Evolutionary conservation across 2,888 invertebrate genomes (phyloP).

Genomic region (Macrostomum cliftonense): DNA sequence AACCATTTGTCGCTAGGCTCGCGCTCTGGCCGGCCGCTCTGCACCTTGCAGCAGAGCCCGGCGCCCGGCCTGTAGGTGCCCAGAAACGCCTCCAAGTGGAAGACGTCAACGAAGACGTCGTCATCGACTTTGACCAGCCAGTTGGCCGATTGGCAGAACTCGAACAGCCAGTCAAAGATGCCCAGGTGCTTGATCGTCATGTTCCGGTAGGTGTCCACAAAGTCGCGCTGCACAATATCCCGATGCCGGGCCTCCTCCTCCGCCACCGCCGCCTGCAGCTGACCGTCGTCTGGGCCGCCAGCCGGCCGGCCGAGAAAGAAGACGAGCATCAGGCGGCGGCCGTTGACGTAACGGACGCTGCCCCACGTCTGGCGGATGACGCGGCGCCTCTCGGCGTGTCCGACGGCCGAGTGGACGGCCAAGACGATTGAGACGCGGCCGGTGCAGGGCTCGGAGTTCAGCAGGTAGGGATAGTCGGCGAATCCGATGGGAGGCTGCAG

Average conservation of each 20-base stretch:
- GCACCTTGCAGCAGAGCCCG: too few relatives aligned
- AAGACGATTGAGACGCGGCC: too few relatives aligned
- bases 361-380: constrained; percentile 18
- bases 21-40: too few relatives aligned
- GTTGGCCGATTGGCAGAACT: constrained; percentile 23
- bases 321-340: constrained; percentile 12
- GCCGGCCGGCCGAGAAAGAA: constrained; percentile 12
- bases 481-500: too few relatives aligned
- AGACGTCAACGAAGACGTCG: constrained; percentile 31
- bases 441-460: too few relatives aligned
- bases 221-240: constrained; percentile 22
- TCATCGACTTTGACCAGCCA: constrained; percentile 31
- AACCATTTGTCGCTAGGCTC: too few relatives aligned
- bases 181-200: constrained; percentile 30
- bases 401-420: constrained; percentile 15
- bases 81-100: constrained; percentile 21
- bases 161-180: constrained; percentile 23
- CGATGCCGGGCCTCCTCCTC: constrained; percentile 12
- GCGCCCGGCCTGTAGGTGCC: too few relatives aligned
- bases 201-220: constrained; percentile 29
- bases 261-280: constrained; percentile 11
- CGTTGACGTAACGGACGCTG: constrained; percentile 10
- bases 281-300: constrained; percentile 9
- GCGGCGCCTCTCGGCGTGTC: constrained; percentile 12
- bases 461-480: too few relatives aligned